Evolutionary conservation across 2,113 vertebrate species (phyloP), one percentile per base, ranked within the genome.

Genomic region (Thunnus maccoyii): DNA sequence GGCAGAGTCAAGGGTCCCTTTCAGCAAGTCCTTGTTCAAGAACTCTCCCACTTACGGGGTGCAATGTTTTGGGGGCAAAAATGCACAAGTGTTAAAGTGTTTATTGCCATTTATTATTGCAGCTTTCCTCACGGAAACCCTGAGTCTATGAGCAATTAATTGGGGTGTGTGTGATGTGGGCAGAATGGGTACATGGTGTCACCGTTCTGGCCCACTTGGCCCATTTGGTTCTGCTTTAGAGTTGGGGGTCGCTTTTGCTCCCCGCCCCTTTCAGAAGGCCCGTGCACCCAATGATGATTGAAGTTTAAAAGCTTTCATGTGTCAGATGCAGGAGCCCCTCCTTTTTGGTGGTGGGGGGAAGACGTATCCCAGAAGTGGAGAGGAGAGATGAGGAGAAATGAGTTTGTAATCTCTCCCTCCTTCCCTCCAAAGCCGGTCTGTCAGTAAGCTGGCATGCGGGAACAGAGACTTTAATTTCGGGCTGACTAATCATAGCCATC

Each of bases 271-370:
- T 68, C 51, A 46, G 22, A 54, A 77, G 66, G 36, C 32, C 44
- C 8, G 6, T 83, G 79, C 9, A 3, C 50, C 3, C 69, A 2
- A 36, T 22, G 67, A 66, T 86, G 72, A 83, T 78, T 72, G 25
- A 81, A 88, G 58, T 88, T 89, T 80, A 75, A 84, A 86, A 82
- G 84, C 72, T 78, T 85, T 85, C 72, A 85, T 76, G 54, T 88
- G 81, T 76, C 65, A 51, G 57, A 76, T 25, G 18, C 20, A 18
- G 0, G 10, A 73, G 46, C 77, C 63, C 55, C 76, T 50, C 54
- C 63, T 73, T 69, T 44, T 56, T 17, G 30, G 62, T 58, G 50
- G 47, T n/a, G 55, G 48, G 56, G 22, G 41, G 63, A 44, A 16
- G 72, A 62, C 3, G 3, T 48, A 71, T 78, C 58, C 58, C 52